These are phyloP conservation scores for Seira sanloemensis DNA, from an alignment of 2,888 invertebrate genomes.

Conservation along the genomic window DNA sequence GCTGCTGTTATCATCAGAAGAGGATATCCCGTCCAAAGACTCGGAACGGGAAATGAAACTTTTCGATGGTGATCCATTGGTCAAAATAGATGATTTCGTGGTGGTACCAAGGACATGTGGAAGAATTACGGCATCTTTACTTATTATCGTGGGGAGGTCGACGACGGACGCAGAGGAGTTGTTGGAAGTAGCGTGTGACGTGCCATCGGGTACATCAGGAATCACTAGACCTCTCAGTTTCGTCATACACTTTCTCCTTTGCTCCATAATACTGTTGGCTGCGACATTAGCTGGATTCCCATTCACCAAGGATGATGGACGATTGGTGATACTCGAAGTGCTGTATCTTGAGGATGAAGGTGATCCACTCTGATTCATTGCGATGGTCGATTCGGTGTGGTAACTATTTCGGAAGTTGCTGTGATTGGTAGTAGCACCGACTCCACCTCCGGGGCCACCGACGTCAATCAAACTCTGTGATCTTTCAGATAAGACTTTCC, in stretches of 20 bases:
- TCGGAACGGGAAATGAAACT: conserved; percentile 65
- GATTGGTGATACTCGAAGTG: neutral
- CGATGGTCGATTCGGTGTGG: conserved; percentile 47
- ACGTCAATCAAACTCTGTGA: conserved; percentile 78
- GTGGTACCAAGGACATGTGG: conserved; percentile 33
- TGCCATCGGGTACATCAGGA: conserved; percentile 79
- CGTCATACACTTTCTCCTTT: conserved; percentile 87
- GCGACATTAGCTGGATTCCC: conserved; percentile 77
- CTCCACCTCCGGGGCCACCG: conserved; percentile 69
- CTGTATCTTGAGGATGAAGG: conserved; percentile 34
- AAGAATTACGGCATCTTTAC: conserved; percentile 79
- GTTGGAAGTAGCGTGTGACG: conserved; percentile 75
- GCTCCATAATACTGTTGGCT: conserved; percentile 83
- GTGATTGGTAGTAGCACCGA: neutral
- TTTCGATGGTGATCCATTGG: conserved; percentile 25
- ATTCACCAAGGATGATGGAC: neutral
- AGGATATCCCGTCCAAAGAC: conserved; percentile 66
- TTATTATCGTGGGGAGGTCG: conserved; percentile 90
- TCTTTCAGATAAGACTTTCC: conserved; percentile 75
- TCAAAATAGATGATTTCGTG: conserved; percentile 37
- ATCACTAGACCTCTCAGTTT: conserved; percentile 92
- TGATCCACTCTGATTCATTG: conserved; percentile 42
- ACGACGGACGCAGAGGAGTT: conserved; percentile 79
- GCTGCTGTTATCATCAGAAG: conserved; percentile 47
- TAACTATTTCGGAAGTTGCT: conserved; percentile 56